These are phyloP conservation scores for Arvicanthis niloticus DNA, from an alignment of 2,113 vertebrate species.

Conservation along the genomic window DNA sequence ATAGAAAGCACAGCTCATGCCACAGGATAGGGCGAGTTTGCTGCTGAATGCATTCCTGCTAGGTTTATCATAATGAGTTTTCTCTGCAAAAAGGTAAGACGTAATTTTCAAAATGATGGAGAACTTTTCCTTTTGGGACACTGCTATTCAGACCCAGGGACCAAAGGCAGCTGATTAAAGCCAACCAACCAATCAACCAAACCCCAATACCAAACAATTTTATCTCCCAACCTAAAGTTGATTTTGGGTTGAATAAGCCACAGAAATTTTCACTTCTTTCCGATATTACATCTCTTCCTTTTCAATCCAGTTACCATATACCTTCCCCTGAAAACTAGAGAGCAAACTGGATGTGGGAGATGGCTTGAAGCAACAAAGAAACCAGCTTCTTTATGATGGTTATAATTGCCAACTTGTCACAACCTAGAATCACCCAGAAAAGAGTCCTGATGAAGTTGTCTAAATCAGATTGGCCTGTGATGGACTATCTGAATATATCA, in stretches of 20 bases:
- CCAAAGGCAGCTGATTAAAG: not conserved
- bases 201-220: not conserved
- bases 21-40: not conserved
- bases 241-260: not conserved
- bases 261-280: not conserved
- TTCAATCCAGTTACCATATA: not conserved
- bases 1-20: not conserved
- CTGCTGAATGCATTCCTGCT: not conserved
- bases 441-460: not conserved
- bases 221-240: not conserved
- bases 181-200: not conserved
- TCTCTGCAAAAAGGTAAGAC: slow-evolving; percentile 26
- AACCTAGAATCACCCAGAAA: not conserved
- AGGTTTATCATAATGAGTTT: not conserved
- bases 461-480: not conserved
- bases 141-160: not conserved
- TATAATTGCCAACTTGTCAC: not conserved
- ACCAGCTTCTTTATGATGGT: not conserved
- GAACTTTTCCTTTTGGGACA: not conserved
- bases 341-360: not conserved
- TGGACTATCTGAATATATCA: not conserved
- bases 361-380: not conserved
- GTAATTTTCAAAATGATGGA: not conserved
- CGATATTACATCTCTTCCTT: not conserved
- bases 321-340: not conserved